Conservation (phyloP, 2,797 vertebrate genomes). For the Paguma larvata region DNA sequence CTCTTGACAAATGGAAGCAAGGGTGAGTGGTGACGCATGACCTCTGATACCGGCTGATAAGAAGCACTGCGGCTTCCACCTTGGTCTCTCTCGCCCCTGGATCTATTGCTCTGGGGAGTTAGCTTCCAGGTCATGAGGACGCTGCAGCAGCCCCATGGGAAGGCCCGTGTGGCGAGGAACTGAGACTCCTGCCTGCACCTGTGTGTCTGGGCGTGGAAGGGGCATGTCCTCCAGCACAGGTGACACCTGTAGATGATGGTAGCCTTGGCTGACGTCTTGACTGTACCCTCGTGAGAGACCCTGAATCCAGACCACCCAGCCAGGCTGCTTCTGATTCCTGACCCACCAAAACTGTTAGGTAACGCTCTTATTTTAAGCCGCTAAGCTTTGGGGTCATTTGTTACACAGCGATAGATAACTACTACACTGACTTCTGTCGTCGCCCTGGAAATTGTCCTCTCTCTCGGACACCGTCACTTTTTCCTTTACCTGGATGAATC, state of each 20-base stretch:
- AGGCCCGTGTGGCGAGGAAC: not conserved
- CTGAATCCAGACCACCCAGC: not conserved
- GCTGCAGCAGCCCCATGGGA: not conserved
- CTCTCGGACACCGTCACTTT: not conserved
- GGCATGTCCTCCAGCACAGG: not conserved
- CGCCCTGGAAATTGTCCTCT: not conserved
- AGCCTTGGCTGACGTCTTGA: not conserved
- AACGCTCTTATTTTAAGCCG: not conserved
- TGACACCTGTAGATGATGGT: not conserved
- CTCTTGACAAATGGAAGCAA: not conserved
- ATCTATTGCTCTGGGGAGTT: not conserved
- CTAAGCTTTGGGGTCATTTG: not conserved
- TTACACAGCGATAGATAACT: not conserved
- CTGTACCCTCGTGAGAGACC: not conserved
- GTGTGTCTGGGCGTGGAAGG: too few relatives aligned
- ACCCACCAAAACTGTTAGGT: not conserved
- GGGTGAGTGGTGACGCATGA: fast-evolving
- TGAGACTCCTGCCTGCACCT: not conserved
- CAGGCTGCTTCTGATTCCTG: not conserved
- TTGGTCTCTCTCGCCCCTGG: not conserved
- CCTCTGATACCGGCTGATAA: not conserved
- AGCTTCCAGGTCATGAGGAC: not conserved
- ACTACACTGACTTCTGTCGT: fast-evolving
- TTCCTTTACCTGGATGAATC: not conserved
- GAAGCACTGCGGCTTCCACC: not conserved